phyloP scores from a whole-genome alignment of 2,113 vertebrate species.

The Gavia stellata region DNA sequence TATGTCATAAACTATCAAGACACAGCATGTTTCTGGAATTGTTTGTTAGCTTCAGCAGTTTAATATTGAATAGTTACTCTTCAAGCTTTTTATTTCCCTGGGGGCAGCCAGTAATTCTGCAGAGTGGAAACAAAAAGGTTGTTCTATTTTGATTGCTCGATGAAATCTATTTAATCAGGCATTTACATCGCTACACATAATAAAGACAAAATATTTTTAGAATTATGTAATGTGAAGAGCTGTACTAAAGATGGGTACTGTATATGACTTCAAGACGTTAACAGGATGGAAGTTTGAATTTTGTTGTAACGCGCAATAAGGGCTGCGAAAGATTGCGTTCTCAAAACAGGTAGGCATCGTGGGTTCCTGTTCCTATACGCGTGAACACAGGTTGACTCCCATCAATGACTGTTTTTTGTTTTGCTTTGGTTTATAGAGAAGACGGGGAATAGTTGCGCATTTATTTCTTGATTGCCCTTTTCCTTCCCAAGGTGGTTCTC shows the following conservation, averaged over 20 bases:
- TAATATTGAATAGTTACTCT: constrained; percentile 7
- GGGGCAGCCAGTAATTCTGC: background rate
- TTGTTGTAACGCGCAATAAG: background rate
- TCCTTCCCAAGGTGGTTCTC: background rate
- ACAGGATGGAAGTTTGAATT: background rate
- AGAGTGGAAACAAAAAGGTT: constrained; percentile 30
- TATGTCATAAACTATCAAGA: constrained; percentile 37
- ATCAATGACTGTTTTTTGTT: background rate
- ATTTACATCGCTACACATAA: background rate
- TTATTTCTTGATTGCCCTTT: background rate
- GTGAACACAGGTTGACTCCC: background rate
- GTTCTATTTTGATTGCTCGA: background rate
- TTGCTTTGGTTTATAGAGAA: background rate
- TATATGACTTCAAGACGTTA: background rate
- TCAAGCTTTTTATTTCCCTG: constrained; percentile 25
- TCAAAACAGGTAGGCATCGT: background rate
- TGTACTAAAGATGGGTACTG: background rate
- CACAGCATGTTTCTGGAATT: constrained; percentile 38
- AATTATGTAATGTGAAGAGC: background rate
- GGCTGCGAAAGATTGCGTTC: background rate
- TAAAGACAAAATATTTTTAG: constrained; percentile 34
- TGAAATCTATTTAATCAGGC: constrained; percentile 18
- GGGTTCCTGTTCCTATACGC: background rate
- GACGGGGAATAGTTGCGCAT: background rate
- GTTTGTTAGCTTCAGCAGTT: constrained; percentile 18